Conservation (phyloP, 2,888 invertebrate species). For the Oligia latruncula region DNA sequence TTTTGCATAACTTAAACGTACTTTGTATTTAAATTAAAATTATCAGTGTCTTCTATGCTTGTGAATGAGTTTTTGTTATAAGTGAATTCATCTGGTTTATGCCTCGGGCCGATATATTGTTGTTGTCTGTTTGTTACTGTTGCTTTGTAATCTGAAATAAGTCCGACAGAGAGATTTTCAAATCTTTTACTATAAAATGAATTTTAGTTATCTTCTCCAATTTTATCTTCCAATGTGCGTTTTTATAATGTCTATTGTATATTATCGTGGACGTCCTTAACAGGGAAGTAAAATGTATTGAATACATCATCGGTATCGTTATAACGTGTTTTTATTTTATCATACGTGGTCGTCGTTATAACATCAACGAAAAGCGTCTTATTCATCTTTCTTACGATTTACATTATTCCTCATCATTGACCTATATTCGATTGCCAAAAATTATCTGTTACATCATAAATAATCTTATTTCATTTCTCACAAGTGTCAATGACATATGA, state of each 20-base stretch:
- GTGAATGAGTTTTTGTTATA: conserved; percentile 39
- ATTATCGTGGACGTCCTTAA: neutral
- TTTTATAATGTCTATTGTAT: neutral
- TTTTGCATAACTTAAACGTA: conserved; percentile 56
- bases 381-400: neutral
- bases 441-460: neutral
- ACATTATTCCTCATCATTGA: neutral
- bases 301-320: neutral
- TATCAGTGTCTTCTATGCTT: conserved; percentile 30
- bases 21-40: conserved; percentile 64
- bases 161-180: neutral
- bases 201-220: neutral
- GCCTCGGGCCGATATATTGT: conserved; percentile 9
- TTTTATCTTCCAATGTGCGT: neutral
- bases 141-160: neutral
- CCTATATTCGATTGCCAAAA: conserved; percentile 16
- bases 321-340: neutral
- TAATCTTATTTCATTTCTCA: conserved; percentile 20
- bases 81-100: conserved; percentile 31
- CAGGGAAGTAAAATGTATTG: no score
- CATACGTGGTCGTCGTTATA: neutral
- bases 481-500: conserved; percentile 14
- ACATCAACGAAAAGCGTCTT: neutral
- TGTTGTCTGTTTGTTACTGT: neutral
- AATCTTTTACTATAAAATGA: neutral